Base-by-base conservation (phyloP, 2,888 invertebrate species). In the Epinotia demarniana region DNA sequence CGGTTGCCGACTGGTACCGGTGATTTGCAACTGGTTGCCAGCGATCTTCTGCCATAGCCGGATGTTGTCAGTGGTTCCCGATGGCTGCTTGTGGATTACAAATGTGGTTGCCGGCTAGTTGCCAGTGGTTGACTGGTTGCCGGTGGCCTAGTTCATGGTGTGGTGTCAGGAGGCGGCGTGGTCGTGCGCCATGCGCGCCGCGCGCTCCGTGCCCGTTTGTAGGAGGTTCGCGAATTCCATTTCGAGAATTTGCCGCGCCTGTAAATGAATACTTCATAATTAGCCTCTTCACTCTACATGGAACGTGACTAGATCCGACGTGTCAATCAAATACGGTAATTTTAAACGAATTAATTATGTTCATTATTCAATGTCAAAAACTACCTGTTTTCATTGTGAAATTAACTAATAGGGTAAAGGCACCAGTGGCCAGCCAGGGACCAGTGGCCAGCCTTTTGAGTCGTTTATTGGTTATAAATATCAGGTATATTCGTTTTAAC, bases 191-290 rank as follows among this genome's bases (percentile, higher is more conserved):
- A 83, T 77, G 12, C 95, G 87, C 96, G 90, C 95, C 81, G 97
- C 94, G 85, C 97, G 96, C 88, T 98, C 98, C 77, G 98, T 98
- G 85, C 97, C 98, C 79, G 95, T 94, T 83, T 96, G 96, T 81
- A 99, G 92, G 84, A 99, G 95, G 90, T 97, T 98, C 86, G 96
- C 96, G 92, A 99, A 99, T 94, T 99, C 99, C 91, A 97, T 94
- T 88, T 99, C 99, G 86, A 99, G 95, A 85, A 97, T 95, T 93
- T 99, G 98, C 79, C 99, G 96, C 85, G 98, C 98, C 99, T 99
- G 90, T 0, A 79, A 79, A n/a, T 46, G 46, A 11, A 46, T 43
- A 13, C 2, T 39, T 46, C 11, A 13, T 62, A 43, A 18, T 62
- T 13, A 72, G 9, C 19, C 16, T 33, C 53, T 55, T 60, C 39